Base-by-base conservation (phyloP, 1,140 invertebrate genomes). In the Solenopsis fugax region DNA sequence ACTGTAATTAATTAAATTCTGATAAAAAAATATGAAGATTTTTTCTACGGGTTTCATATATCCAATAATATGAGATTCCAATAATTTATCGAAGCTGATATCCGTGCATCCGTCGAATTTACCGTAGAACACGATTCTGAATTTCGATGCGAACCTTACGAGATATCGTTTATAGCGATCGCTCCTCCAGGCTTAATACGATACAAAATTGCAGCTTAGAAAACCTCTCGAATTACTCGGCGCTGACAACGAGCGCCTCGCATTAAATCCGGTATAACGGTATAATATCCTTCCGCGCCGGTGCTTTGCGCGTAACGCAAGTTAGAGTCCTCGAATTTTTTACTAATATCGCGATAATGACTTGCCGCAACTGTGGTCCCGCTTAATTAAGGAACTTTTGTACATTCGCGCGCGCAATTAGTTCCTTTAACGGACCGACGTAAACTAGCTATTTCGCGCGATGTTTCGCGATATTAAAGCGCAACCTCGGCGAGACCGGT, bases 211-310 rank as follows among this genome's bases (percentile, higher is more conserved):
- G 87, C 88, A 56, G 76, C 52, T 60, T 60, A 80, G 82, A 73
- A 91, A 89, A 88, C 67, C 85, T 84, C 88, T 73, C 56, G 48
- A 67, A 89, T 90, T 88, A 82, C 48, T 56, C 80, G 71, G 62
- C 86, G 62, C 86, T 62, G 86, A 81, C 80, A 85, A 88, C 85
- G 72, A 88, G 80, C 54, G 64, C 56, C 13, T 52, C 52, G 69
- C 71, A 87, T 90, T 92, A 91, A 92, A 92, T 90, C 82, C 88
- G 73, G 24, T 60, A 81, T 86, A 73, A 69, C 76, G 72, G 82
- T 75, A 89, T 89, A 89, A 89, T 88, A 65, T 62, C 65, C 72
- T 48, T 65, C 56, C 37, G 65, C 34, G 54, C 13, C 69, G n/a
- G 41, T 50, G 24, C 24, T 73, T 60, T 41, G 41, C 52, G 41